A percentile compares a stretch with the other conserved stretches of the same genome.
phyloP scores from a whole-genome alignment of 2,888 invertebrate species.

The Drosophila koepferae region DNA sequence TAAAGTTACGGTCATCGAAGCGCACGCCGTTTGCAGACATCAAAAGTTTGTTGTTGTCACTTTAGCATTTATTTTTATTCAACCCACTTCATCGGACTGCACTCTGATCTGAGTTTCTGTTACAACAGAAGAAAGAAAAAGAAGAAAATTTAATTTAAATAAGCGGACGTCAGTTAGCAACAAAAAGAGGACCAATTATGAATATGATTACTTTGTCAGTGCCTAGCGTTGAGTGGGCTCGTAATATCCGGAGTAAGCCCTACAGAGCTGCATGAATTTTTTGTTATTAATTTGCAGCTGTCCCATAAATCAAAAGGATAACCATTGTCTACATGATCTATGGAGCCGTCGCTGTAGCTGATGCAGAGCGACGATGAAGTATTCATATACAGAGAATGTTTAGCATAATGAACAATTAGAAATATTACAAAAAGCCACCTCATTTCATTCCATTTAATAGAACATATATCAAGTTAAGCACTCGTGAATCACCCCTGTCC shows the following conservation, averaged over 20 bases:
- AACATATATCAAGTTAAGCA: background rate
- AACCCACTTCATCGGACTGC: constrained; percentile 29
- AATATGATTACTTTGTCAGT: constrained; percentile 36
- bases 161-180: constrained; percentile 27
- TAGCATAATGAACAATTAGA: constrained; percentile 37
- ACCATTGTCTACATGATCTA: constrained; percentile 55
- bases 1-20: constrained; percentile 54
- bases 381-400: constrained; percentile 7
- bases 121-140: constrained; percentile 36
- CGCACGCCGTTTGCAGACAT: constrained; percentile 50
- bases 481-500: background rate
- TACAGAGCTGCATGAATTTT: constrained; percentile 47
- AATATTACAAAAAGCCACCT: constrained; percentile 26
- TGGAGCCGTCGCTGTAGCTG: constrained; percentile 9
- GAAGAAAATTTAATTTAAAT: constrained; percentile 55
- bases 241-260: constrained; percentile 13
- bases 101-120: constrained; percentile 38
- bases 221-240: background rate
- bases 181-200: constrained; percentile 46
- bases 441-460: constrained; percentile 17
- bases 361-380: constrained; percentile 20
- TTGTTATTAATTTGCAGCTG: constrained; percentile 64
- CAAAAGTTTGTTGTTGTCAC: constrained; percentile 52
- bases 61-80: constrained; percentile 46
- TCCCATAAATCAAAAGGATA: constrained; percentile 58